phyloP scores from a whole-genome alignment of 2,888 invertebrate species.

The Cephus runcator region DNA sequence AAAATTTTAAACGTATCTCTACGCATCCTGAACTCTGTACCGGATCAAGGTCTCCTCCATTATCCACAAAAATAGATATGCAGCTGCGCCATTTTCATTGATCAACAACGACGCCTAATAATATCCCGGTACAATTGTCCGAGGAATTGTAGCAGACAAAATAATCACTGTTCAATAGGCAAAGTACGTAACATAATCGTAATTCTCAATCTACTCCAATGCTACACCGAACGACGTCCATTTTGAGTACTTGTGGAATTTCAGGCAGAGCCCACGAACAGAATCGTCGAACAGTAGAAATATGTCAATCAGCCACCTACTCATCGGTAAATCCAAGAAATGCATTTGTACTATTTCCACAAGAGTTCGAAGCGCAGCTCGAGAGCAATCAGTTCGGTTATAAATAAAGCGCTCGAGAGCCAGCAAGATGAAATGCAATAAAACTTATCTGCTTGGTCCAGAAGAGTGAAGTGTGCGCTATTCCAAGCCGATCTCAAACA shows the following conservation, averaged over 20 bases:
- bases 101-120: neutral
- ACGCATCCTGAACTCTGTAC: neutral
- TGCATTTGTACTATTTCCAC: neutral
- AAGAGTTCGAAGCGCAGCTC: neutral
- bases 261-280: neutral
- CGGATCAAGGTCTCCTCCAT: neutral
- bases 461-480: slow-evolving; percentile 8
- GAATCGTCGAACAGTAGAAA: neutral
- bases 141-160: neutral
- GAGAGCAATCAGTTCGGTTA: slow-evolving; percentile 26
- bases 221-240: neutral
- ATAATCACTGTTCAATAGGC: neutral
- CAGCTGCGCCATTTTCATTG: neutral
- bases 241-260: neutral
- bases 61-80: neutral
- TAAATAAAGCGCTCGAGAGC: slow-evolving; percentile 53
- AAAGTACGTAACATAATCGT: neutral
- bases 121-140: neutral
- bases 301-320: neutral
- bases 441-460: slow-evolving; percentile 31
- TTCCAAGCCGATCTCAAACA: slow-evolving; percentile 10
- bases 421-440: slow-evolving; percentile 46
- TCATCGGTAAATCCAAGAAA: neutral
- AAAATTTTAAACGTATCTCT: neutral
- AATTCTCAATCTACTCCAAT: neutral